Evolutionary conservation across 2,888 invertebrate species (phyloP).

Genomic region (Deilephila porcellus): DNA sequence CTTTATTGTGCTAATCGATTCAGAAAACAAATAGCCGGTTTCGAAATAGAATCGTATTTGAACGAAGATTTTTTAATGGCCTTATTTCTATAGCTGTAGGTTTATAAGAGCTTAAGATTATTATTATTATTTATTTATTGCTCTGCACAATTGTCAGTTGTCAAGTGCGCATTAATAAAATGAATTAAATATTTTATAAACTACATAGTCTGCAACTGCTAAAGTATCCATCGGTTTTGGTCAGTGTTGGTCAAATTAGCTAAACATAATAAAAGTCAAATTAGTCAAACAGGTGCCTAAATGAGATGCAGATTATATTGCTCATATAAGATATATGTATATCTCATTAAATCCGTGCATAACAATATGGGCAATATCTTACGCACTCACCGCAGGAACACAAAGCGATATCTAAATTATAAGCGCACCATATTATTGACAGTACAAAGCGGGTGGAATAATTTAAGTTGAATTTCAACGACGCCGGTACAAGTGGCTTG

Average conservation of each 20-base stretch:
- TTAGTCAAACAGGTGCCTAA: background rate
- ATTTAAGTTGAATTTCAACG: conserved; percentile 20
- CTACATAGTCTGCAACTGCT: background rate
- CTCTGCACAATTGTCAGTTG: too few species aligned
- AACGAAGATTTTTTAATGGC: too few species aligned
- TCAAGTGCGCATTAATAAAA: background rate
- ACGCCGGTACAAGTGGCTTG: conserved; percentile 19
- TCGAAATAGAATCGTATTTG: too few species aligned
- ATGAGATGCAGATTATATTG: background rate
- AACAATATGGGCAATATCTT: conserved; percentile 4
- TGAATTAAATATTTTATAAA: background rate
- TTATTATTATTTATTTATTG: too few species aligned
- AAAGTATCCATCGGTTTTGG: too few species aligned
- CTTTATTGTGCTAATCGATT: too few species aligned
- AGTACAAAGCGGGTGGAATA: conserved; percentile 17
- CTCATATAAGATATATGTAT: too few species aligned
- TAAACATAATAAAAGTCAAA: too few species aligned
- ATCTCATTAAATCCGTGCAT: background rate
- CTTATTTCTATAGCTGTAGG: too few species aligned
- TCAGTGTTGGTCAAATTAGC: too few species aligned
- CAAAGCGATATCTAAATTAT: conserved; percentile 27
- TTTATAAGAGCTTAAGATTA: too few species aligned
- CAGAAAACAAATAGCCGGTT: too few species aligned
- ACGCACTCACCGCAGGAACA: background rate
- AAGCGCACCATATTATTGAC: conserved; percentile 26